Evolutionary conservation across 2,888 invertebrate species (phyloP).

Genomic region (Hydraecia micacea): DNA sequence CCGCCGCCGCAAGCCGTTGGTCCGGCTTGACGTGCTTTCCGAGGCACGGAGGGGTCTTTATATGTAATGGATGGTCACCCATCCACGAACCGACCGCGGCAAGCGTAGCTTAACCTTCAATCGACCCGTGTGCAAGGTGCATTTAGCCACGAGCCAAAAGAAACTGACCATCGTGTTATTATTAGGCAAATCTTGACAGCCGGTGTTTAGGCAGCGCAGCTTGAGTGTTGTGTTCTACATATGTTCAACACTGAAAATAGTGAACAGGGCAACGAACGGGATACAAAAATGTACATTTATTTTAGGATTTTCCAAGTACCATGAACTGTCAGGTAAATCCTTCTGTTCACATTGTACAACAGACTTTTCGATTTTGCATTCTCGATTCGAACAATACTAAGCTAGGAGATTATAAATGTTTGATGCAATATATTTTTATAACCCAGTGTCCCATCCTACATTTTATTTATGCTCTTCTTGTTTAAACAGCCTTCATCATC

Average conservation of each 20-base stretch:
- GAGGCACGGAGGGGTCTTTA: too few relatives aligned
- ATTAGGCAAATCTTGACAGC: too few relatives aligned
- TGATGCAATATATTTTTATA: neutral
- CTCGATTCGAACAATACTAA: constrained; percentile 5
- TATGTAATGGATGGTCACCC: too few relatives aligned
- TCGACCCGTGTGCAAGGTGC: too few relatives aligned
- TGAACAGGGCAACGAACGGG: neutral
- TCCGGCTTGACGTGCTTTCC: too few relatives aligned
- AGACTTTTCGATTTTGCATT: neutral
- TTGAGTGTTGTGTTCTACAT: too few relatives aligned
- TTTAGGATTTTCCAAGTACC: neutral
- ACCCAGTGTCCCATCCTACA: neutral
- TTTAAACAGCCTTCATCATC: too few relatives aligned
- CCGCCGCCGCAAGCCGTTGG: too few relatives aligned
- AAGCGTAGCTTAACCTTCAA: too few relatives aligned
- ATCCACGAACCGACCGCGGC: too few relatives aligned
- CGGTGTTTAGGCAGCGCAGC: neutral
- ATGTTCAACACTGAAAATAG: too few relatives aligned
- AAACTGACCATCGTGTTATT: neutral
- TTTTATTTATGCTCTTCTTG: neutral
- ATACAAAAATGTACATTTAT: neutral
- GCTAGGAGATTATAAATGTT: constrained; percentile 4
- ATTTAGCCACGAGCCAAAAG: too few relatives aligned
- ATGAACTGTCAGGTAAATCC: neutral
- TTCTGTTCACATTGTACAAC: neutral